Conservation (phyloP, 2,113 vertebrate species). For the Lutjanus erythropterus region DNA sequence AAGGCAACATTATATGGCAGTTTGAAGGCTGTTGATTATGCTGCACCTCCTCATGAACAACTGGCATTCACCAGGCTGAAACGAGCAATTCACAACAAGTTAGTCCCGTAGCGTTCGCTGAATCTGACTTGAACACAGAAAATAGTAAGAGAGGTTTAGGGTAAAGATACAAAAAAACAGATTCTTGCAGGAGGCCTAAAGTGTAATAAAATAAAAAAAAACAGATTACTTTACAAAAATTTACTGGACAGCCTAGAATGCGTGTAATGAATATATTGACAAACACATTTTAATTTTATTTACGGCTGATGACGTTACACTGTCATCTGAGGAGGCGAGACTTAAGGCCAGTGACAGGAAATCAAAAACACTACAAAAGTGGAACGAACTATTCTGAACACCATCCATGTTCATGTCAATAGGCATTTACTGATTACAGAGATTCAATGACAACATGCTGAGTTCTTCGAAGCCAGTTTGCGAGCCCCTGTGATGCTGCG, state of each 20-base stretch:
- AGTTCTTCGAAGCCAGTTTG: conserved; percentile 16
- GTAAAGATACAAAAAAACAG: not conserved
- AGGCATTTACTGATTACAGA: not conserved
- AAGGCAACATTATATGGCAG: not conserved
- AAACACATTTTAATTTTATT: not conserved
- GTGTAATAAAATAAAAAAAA: not conserved
- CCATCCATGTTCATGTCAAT: not conserved
- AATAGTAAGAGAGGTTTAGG: not conserved
- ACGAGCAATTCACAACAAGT: not conserved
- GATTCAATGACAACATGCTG: conserved; percentile 21
- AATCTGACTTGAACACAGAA: not conserved
- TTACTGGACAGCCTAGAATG: not conserved
- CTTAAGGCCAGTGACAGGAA: conserved; percentile 5
- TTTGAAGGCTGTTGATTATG: not conserved
- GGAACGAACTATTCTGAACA: not conserved
- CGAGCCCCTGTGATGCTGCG: conserved; percentile 13
- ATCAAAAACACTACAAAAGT: not conserved
- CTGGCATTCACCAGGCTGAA: not conserved
- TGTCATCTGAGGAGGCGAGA: not conserved
- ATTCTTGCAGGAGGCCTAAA: not conserved
- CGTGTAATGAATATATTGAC: not conserved
- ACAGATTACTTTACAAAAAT: not conserved
- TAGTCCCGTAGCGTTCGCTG: not conserved
- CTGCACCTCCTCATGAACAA: not conserved
- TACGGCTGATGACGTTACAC: not conserved